Percentiles rank a stretch among this genome's conserved stretches.
phyloP scores from a whole-genome alignment of 2,113 vertebrate genomes.

The Pheucticus melanocephalus region DNA sequence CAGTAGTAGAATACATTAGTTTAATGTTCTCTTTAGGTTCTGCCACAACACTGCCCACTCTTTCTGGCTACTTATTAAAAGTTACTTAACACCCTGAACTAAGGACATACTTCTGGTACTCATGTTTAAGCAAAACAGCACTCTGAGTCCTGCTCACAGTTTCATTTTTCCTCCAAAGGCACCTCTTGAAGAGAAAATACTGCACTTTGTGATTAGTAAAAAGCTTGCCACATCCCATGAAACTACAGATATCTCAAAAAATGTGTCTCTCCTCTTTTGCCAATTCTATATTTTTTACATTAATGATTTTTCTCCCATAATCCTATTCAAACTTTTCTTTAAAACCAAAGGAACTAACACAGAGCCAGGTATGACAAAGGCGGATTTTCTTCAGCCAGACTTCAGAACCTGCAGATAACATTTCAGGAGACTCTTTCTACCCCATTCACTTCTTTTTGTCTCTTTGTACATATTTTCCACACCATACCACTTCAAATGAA shows the following conservation, averaged over 20 bases:
- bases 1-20: background rate
- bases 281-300: background rate
- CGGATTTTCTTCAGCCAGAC: background rate
- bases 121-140: background rate
- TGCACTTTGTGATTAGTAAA: background rate
- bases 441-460: background rate
- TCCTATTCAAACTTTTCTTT: background rate
- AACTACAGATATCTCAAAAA: background rate
- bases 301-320: background rate
- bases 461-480: fast-evolving
- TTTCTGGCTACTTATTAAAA: background rate
- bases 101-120: background rate
- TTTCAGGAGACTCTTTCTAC: background rate
- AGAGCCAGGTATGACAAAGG: background rate
- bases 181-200: background rate
- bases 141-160: background rate
- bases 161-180: background rate
- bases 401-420: background rate
- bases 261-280: background rate
- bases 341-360: background rate
- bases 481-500: background rate
- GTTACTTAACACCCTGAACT: background rate
- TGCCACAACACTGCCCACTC: background rate
- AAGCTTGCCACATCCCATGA: fast-evolving
- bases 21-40: background rate